These are phyloP conservation scores for Euplexia lucipara DNA, from an alignment of 2,888 invertebrate genomes.

Conservation along the genomic window DNA sequence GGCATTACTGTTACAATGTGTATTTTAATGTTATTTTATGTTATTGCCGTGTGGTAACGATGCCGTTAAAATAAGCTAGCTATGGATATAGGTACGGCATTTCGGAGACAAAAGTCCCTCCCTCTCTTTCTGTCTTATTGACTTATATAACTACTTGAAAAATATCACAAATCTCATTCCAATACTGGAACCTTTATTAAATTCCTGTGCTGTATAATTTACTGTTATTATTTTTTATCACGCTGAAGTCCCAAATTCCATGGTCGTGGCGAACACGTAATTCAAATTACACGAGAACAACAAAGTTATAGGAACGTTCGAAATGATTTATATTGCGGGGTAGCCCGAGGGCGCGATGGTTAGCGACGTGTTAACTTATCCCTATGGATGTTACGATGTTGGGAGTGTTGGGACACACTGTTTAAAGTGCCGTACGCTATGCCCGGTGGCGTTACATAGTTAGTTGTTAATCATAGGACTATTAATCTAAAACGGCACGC, in stretches of 20 bases:
- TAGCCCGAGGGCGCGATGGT: constrained; percentile 78
- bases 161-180: constrained; percentile 14
- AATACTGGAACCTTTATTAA: constrained; percentile 42
- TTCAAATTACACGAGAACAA: constrained; percentile 81
- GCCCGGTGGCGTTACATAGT: constrained; percentile 41
- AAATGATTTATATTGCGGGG: constrained; percentile 84
- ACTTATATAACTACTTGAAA: constrained; percentile 5
- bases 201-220: constrained; percentile 50
- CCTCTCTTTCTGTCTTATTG: background rate
- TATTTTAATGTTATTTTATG: background rate
- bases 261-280: constrained; percentile 76
- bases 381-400: constrained; percentile 68
- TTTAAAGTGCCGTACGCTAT: constrained; percentile 65
- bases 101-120: background rate
- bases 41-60: background rate
- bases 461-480: constrained; percentile 39
- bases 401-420: constrained; percentile 57
- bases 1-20: background rate
- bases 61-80: background rate
- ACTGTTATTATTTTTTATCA: constrained; percentile 52
- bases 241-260: constrained; percentile 56
- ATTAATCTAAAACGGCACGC: constrained; percentile 11
- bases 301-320: constrained; percentile 79
- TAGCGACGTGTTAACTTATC: constrained; percentile 77
- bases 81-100: background rate